phyloP scores from a whole-genome alignment of 2,888 invertebrate genomes.

The Sphaerophoria taeniata region DNA sequence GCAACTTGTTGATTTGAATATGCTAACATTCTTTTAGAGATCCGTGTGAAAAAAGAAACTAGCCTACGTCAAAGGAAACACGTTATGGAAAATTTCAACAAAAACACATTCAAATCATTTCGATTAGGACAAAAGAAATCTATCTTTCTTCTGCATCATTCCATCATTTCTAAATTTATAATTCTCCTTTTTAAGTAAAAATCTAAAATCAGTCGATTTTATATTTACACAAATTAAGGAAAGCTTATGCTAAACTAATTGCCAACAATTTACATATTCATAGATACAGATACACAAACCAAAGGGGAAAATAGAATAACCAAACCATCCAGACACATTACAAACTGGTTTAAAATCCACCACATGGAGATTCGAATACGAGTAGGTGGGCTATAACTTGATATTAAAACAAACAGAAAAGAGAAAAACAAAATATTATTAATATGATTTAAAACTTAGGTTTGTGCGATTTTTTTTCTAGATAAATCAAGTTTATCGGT shows the following conservation, averaged over 20 bases:
- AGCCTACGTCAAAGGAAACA: background rate
- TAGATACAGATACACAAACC: background rate
- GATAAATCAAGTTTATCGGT: conserved; percentile 54
- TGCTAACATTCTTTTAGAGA: background rate
- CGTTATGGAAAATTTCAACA: conserved; percentile 8
- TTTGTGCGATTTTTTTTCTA: conserved; percentile 47
- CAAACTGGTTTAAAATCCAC: conserved; percentile 49
- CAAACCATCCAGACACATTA: conserved; percentile 28
- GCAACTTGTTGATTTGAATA: background rate
- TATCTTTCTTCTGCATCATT: conserved; percentile 43
- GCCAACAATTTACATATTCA: conserved; percentile 58
- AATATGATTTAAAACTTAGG: conserved; percentile 62
- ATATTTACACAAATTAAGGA: conserved; percentile 63
- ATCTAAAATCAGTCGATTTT: conserved; percentile 9
- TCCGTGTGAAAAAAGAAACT: background rate
- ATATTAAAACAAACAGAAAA: conserved; percentile 28
- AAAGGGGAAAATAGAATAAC: conserved; percentile 5
- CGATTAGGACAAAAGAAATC: conserved; percentile 15
- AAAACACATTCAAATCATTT: conserved; percentile 8
- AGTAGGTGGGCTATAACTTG: conserved; percentile 51
- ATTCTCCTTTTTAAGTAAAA: conserved; percentile 31
- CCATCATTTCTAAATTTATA: conserved; percentile 69
- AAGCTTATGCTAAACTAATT: conserved; percentile 68
- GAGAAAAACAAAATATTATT: conserved; percentile 12
- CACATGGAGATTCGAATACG: conserved; percentile 34